Evolutionary conservation across 2,113 vertebrate species (phyloP), one percentile per base, ranked within the genome.

Genomic region (Zingel zingel): DNA sequence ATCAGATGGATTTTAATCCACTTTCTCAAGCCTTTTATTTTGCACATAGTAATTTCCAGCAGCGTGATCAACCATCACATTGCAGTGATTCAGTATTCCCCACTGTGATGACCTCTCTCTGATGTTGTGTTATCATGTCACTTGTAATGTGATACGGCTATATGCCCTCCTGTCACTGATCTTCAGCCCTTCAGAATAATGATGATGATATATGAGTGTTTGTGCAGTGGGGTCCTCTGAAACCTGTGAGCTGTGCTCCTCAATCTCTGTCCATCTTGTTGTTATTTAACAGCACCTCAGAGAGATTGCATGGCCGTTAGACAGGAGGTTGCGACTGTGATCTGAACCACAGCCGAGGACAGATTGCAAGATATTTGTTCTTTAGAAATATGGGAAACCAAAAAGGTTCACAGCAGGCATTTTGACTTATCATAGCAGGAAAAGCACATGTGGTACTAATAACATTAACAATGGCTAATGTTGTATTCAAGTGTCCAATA

Each of bases 141-240:
- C 47, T 64, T 47, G 78, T 81, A 83, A 80, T 84, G 87, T 75
- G 82, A 88, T 80, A 63, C 23, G 75, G 63, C 47, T 61, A 16
- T 43, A 19, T 62, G 82, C 59, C 81, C 79, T 59, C 51, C 78
- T 87, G 91, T 91, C 82, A 74, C 86, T 84, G 90, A 86, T 79
- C 83, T 84, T 11, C 82, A 83, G 82, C 66, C 83, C 78, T 53
- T 89, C 83, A 83, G 84, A 77, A 77, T 89, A 85, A 90, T 88
- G 91, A 91, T 82, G 91, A 89, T 74, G 89, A 90, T 82, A 39
- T 77, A 89, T 84, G 85, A 77, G 50, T 90, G 84, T 88, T 84
- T 88, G 79, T 85, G 77, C 67, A 15, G 39, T 9, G 48, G 33
- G 73, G 62, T 86, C 81, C 74, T 82, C 62, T 63, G 87, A 82